Evolutionary conservation across 2,888 invertebrate genomes (phyloP).

Genomic region (Hipparchia semele): DNA sequence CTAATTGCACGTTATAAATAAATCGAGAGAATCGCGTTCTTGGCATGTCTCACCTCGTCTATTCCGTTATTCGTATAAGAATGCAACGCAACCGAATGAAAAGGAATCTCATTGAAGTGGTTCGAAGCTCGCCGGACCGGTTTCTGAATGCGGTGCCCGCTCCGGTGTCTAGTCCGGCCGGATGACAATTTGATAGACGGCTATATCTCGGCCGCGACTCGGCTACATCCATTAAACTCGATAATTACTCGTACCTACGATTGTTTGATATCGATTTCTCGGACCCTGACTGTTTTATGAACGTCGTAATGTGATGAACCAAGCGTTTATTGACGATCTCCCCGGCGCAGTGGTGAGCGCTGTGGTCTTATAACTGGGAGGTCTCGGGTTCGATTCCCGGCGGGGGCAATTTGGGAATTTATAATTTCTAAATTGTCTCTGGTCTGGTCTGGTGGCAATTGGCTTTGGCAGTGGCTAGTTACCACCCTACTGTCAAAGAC

Average conservation of each 20-base stretch:
- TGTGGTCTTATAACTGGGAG: too few species aligned
- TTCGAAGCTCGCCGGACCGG: constrained; percentile 70
- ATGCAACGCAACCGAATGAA: constrained; percentile 81
- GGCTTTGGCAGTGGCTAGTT: too few species aligned
- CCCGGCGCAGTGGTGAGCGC: too few species aligned
- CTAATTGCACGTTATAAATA: constrained; percentile 39
- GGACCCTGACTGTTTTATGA: not conserved
- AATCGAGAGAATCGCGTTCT: constrained; percentile 51
- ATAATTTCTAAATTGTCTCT: too few species aligned
- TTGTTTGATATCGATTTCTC: not conserved
- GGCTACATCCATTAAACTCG: constrained; percentile 40
- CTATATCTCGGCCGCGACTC: constrained; percentile 44
- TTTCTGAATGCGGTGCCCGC: constrained; percentile 58
- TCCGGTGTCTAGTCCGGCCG: constrained; percentile 61
- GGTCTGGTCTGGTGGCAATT: too few species aligned
- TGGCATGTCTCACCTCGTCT: constrained; percentile 57
- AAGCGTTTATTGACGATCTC: too few species aligned
- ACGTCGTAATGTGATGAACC: too few species aligned
- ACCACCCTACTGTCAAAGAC: too few species aligned
- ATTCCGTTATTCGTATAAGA: constrained; percentile 78
- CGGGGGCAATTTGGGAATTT: too few species aligned
- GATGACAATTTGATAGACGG: constrained; percentile 75
- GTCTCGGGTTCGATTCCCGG: too few species aligned
- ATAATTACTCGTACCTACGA: constrained; percentile 26
- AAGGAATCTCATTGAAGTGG: constrained; percentile 81